Evolutionary conservation across 53 echinoderm and acorn worm genomes (phyloP).

Genomic region (Paracentrotus lividus): DNA sequence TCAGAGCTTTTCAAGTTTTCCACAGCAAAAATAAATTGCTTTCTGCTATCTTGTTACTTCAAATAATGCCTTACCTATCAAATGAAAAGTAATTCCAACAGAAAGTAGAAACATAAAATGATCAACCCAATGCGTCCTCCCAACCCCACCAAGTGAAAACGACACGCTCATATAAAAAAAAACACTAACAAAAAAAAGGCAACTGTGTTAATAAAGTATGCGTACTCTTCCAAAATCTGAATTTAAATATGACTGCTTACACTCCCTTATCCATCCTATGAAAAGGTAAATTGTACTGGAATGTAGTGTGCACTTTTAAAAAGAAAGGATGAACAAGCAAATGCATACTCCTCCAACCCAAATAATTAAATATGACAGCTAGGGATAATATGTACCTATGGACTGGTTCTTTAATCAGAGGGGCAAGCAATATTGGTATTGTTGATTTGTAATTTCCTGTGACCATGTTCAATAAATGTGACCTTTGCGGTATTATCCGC

Average conservation of each 20-base stretch:
- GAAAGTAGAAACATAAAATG: too few relatives aligned
- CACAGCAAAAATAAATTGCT: background rate
- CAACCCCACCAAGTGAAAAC: too few relatives aligned
- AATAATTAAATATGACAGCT: conserved; percentile 24
- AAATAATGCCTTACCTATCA: too few relatives aligned
- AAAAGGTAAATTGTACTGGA: background rate
- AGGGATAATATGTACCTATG: background rate
- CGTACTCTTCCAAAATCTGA: background rate
- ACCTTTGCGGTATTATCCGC: background rate
- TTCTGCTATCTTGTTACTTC: background rate
- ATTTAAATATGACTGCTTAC: background rate
- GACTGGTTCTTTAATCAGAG: background rate
- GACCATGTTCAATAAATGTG: background rate
- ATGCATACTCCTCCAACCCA: background rate
- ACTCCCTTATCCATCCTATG: background rate
- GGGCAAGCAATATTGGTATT: background rate
- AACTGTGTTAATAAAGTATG: too few relatives aligned
- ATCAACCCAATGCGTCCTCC: too few relatives aligned
- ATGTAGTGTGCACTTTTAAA: background rate
- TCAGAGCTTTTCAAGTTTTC: background rate
- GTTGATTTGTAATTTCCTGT: conserved; percentile 12
- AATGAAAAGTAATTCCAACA: too few relatives aligned
- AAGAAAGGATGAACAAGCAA: background rate
- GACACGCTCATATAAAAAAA: too few relatives aligned
- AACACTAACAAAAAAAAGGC: too few relatives aligned